These are phyloP conservation scores for Cephus rjabovi DNA, from an alignment of 2,888 invertebrate genomes.

Conservation along the genomic window DNA sequence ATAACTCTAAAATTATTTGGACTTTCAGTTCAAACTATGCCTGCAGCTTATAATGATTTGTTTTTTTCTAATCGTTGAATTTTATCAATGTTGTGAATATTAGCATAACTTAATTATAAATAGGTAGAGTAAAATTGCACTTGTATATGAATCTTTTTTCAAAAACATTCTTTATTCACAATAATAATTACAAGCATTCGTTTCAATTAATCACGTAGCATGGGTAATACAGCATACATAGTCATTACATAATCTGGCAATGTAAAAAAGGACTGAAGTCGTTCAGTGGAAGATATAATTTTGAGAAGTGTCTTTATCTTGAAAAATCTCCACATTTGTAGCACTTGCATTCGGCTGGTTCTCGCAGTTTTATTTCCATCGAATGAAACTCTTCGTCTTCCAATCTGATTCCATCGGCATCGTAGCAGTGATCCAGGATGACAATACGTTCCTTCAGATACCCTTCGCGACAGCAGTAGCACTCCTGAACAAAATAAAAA, in stretches of 20 bases:
- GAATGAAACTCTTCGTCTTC: slow-evolving; percentile 76
- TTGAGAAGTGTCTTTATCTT: slow-evolving; percentile 69
- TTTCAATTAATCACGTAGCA: neutral
- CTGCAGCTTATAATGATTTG: no score
- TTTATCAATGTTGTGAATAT: no score
- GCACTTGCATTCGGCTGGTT: slow-evolving; percentile 91
- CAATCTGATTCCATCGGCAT: slow-evolving; percentile 85
- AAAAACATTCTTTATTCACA: slow-evolving; percentile 18
- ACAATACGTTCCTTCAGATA: slow-evolving; percentile 84
- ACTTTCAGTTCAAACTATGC: no score
- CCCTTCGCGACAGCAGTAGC: slow-evolving; percentile 91
- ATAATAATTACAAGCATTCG: slow-evolving; percentile 18
- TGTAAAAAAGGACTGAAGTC: slow-evolving; percentile 8
- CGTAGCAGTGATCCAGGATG: slow-evolving; percentile 86
- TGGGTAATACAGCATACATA: neutral
- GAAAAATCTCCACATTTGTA: slow-evolving; percentile 90
- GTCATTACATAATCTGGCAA: slow-evolving; percentile 6
- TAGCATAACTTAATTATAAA: no score
- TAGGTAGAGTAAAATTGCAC: no score
- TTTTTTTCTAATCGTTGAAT: no score
- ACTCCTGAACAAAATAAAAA: slow-evolving; percentile 75
- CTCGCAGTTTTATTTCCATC: slow-evolving; percentile 86
- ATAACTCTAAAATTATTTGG: no score
- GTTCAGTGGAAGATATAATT: neutral
- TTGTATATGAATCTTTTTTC: neutral